A percentile compares a stretch with the other conserved stretches of the same genome.
Evolutionary conservation across 2,113 vertebrate genomes (phyloP).

Genomic region (Odobenus rosmarus): DNA sequence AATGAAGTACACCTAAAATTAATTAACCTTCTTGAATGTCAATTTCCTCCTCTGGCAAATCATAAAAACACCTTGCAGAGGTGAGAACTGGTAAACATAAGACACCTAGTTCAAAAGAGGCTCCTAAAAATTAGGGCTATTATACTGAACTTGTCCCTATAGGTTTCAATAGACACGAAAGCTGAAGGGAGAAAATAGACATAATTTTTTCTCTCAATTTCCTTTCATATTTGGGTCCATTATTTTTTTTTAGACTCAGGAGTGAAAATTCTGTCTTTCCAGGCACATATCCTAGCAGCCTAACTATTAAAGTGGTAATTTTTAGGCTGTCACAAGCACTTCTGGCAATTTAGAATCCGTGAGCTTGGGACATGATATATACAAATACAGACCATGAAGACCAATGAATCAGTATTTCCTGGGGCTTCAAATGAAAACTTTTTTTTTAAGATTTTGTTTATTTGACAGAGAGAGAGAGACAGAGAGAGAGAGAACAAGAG

Average conservation of each 20-base stretch:
- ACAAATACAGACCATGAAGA: slow-evolving; percentile 6
- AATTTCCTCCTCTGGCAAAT: slow-evolving; percentile 29
- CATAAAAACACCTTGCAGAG: background rate
- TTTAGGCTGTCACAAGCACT: slow-evolving; percentile 45
- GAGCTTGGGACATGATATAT: background rate
- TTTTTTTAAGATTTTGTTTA: background rate
- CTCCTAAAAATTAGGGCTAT: background rate
- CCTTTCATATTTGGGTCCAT: background rate
- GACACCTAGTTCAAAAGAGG: background rate
- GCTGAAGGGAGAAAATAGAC: background rate
- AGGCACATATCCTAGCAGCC: fast-evolving
- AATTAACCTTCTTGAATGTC: background rate
- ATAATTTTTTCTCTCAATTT: background rate
- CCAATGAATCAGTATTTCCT: background rate
- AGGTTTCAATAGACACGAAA: background rate
- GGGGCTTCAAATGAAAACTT: background rate
- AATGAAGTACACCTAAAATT: background rate
- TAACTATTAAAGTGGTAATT: slow-evolving; percentile 6
- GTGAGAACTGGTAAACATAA: background rate
- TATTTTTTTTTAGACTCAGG: background rate
- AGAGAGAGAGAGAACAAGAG: too few species aligned
- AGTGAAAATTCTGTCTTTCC: slow-evolving; percentile 53
- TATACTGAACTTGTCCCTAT: background rate
- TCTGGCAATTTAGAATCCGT: slow-evolving; percentile 22
- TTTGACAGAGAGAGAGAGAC: too few species aligned